Base-by-base conservation (phyloP, 1,140 invertebrate species). In the Latrodectus geometricus region DNA sequence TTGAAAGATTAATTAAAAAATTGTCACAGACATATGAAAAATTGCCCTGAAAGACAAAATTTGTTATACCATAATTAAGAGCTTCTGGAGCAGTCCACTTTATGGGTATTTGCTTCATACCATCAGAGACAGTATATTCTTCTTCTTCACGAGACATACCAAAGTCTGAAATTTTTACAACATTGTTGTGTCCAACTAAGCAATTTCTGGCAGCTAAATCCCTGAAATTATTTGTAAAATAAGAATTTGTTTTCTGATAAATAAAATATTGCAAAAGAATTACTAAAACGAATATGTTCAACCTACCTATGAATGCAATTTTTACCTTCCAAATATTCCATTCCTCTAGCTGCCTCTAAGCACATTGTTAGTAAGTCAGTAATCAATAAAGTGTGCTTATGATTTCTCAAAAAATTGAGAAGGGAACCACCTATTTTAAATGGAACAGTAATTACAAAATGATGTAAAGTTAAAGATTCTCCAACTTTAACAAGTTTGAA, bases 81-180 rank as follows among this genome's bases (percentile, higher is more conserved):
- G 97, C 97, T 92, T 99, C 97, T 5, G 97, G 97, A 5, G 97
- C 97, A 1, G 97, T 98, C 97, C 97, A 99, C 91, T 99, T 99
- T 72, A 99, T 98, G 0, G 97, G 97, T 90, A 99, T 99, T 74
- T 99, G 97, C 92, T 99, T 98, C 96, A 99, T 97, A 35, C 97
- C 97, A 89, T 98, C 96, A 0, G 97, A 98, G 65, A 99, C 97
- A 87, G 96, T 97, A 89, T 99, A 99, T 91, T 98, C 97, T 91
- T 98, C 96, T 91, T 98, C 97, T 92, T 99, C 97, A 61, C 97
- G 92, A 0, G 97, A 99, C 97, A 99, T 99, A 88, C 98, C 97
- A 93, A 99, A 99, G 91, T 99, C 97, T 0, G 97, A 98, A 90
- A 99, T 98, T 93, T 99, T 99, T 0, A 98, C 97, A 88, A 95